Base-by-base conservation (phyloP, 64 coral and sea anemone species). In the Dendronephthya gigantea region DNA sequence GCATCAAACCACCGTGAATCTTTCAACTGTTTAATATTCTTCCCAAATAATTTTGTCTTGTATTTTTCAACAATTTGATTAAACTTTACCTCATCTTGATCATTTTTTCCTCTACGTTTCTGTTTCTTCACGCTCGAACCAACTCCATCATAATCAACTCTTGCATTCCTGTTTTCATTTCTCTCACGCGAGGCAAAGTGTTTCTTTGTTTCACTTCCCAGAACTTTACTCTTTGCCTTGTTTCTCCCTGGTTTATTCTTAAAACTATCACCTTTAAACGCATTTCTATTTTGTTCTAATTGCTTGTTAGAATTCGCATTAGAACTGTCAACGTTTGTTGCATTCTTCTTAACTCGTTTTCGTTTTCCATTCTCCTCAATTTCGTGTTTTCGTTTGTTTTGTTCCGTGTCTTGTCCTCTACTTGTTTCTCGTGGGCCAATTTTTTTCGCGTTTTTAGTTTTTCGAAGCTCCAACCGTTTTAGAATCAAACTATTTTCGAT, bases 401-500 rank as follows among this genome's bases (percentile, higher is more conserved):
- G 89, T 91, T 41, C 91, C 87, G 4, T 40, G 37, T 25, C 83
- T 58, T 51, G 39, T 62, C 7, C 17, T 29, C 17, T 15, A 28
- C 36, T 29, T 19, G 19, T 33, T 33, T 39, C 43, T 31, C 50
- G 51, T 68, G 81, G 35, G 36, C 84, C 81, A 59, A 87, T 72
- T n/a, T 14, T 85, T 27, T 86, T 87, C 16, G 83, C 85, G 3
- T 86, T 39, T 68, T 55, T 82, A 90, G 27, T 59, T 39, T 79
- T 79, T 79, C 90, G 92, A 23, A 91, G 89, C 35, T 93, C 86
- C 31, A 89, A 91, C n/a, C 89, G 86, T 36, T 98, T 98, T 40
- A 98, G 40, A 56, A 90, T 92, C 12, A 93, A 55, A 75, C 92
- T 90, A 45, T 98, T 98, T 72, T 98, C 90, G 22, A 93, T 89